Evolutionary conservation across 2,888 invertebrate species (phyloP).

Genomic region (Acanthopleura granulata): DNA sequence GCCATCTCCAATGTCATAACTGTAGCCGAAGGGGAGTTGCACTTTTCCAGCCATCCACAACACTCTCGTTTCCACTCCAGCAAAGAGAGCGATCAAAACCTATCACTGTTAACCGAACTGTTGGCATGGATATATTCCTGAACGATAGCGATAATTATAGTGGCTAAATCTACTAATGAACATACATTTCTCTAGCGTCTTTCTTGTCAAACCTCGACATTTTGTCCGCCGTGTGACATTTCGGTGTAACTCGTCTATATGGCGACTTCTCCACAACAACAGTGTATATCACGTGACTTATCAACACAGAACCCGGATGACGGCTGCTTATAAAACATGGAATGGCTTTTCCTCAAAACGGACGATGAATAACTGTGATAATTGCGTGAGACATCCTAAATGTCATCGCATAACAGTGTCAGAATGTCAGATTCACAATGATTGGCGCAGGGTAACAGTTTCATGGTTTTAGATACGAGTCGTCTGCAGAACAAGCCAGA

Average conservation of each 20-base stretch:
- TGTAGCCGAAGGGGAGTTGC: constrained; percentile 50
- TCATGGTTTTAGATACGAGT: too few relatives aligned
- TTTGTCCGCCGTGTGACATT: background rate
- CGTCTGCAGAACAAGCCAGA: too few relatives aligned
- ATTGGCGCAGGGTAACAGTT: too few relatives aligned
- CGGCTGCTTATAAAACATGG: background rate
- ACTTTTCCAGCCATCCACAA: constrained; percentile 51
- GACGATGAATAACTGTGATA: too few relatives aligned
- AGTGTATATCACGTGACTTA: constrained; percentile 63
- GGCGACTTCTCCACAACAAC: constrained; percentile 65
- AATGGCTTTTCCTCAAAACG: background rate
- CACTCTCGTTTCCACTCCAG: background rate
- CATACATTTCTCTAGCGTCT: too few relatives aligned
- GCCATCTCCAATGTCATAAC: constrained; percentile 53
- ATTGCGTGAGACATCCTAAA: too few relatives aligned
- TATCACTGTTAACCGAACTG: background rate
- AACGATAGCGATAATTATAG: background rate
- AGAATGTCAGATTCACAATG: too few relatives aligned
- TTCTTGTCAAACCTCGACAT: background rate
- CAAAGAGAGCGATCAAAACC: constrained; percentile 8
- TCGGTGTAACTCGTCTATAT: constrained; percentile 34
- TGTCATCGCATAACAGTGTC: too few relatives aligned
- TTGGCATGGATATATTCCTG: constrained; percentile 4
- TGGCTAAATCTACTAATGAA: background rate
- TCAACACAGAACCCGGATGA: constrained; percentile 16